phyloP scores from a whole-genome alignment of 2,113 vertebrate genomes.

The Eleginops maclovinus region DNA sequence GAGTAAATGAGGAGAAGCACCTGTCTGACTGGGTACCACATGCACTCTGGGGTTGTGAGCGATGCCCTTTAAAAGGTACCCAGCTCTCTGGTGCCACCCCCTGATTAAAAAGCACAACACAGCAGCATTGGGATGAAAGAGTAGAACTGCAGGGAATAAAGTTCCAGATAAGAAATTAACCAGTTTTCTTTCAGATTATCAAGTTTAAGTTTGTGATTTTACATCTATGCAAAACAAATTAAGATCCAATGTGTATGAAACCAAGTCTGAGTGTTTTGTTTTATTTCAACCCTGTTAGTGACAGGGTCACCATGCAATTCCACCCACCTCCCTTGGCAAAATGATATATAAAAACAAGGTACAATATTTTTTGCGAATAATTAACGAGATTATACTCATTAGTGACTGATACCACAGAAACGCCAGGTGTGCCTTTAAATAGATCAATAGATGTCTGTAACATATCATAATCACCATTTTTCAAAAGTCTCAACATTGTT shows the following conservation, averaged over 20 bases:
- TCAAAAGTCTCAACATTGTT: too few relatives aligned
- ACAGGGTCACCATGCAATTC: not conserved
- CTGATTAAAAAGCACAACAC: constrained; percentile 54
- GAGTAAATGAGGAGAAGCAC: constrained; percentile 60
- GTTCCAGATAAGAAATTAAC: not conserved
- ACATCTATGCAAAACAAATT: not conserved
- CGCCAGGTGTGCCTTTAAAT: not conserved
- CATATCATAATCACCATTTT: not conserved
- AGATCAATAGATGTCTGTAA: not conserved
- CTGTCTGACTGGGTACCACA: constrained; percentile 68
- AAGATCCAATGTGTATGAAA: not conserved
- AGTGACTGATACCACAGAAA: not conserved
- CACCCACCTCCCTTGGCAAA: not conserved
- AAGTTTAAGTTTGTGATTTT: not conserved
- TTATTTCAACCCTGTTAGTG: not conserved
- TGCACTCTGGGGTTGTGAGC: constrained; percentile 39
- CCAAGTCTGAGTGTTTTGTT: not conserved
- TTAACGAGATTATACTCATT: not conserved
- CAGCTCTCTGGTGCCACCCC: constrained; percentile 70
- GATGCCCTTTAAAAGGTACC: constrained; percentile 42
- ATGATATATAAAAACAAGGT: not conserved
- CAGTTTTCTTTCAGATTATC: not conserved
- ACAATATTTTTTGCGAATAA: not conserved
- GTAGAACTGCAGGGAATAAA: not conserved
- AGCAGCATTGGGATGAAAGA: not conserved